Conservation (phyloP, 2,797 vertebrate genomes). For the Tachyglossus aculeatus region DNA sequence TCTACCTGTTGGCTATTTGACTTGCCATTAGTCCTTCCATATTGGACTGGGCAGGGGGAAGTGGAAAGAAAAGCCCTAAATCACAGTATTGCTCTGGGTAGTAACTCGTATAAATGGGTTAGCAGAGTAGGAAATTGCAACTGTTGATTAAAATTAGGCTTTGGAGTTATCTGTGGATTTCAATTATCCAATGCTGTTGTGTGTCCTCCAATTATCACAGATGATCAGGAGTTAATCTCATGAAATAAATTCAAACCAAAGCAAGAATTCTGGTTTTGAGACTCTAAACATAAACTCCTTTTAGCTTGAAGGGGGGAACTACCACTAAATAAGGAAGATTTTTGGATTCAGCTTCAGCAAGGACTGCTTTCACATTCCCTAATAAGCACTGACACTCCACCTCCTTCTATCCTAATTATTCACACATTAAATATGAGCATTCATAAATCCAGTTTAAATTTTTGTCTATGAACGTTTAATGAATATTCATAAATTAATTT, state of each 20-base stretch:
- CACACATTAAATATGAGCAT: slow-evolving; percentile 16
- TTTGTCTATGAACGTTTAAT: slow-evolving; percentile 41
- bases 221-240: not conserved
- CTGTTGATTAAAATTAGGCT: not conserved
- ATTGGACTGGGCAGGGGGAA: no score
- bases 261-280: not conserved
- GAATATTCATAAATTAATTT: slow-evolving; percentile 29
- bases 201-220: not conserved
- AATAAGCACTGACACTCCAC: slow-evolving; percentile 21
- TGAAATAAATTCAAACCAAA: not conserved
- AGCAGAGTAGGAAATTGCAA: no score
- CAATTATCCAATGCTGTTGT: not conserved
- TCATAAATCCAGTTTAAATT: slow-evolving; percentile 38
- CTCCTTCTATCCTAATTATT: slow-evolving; percentile 29
- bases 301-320: slow-evolving; percentile 48
- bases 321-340: slow-evolving; percentile 41
- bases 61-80: no score
- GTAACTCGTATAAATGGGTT: no score
- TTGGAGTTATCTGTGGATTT: not conserved
- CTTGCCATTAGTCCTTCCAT: no score
- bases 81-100: no score
- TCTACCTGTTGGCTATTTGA: no score
- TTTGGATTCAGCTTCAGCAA: slow-evolving; percentile 48
- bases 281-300: no score
- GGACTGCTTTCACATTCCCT: slow-evolving; percentile 46